A percentile compares a stretch with the other conserved stretches of the same genome.
phyloP scores from a whole-genome alignment of 2,888 invertebrate species.

The Anagyrus pseudococci region DNA sequence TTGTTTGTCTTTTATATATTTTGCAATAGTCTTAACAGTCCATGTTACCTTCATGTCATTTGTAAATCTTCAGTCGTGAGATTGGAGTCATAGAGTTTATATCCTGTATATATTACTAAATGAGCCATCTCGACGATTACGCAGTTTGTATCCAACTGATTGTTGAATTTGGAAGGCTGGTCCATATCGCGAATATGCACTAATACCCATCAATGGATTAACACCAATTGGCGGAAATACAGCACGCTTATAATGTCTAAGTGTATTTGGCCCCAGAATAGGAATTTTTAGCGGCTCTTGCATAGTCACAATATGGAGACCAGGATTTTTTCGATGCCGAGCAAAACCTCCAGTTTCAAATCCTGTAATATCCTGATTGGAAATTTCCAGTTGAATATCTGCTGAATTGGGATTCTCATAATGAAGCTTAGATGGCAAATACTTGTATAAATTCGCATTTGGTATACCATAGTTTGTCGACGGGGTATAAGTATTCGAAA shows the following conservation, averaged over 20 bases:
- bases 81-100: conserved; percentile 5
- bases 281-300: conserved; percentile 30
- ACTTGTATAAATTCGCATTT: not conserved
- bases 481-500: not conserved
- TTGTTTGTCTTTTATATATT: no score
- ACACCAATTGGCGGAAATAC: conserved; percentile 1
- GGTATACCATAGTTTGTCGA: not conserved
- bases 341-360: conserved; percentile 14
- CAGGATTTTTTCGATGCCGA: not conserved
- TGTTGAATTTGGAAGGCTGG: conserved; percentile 20
- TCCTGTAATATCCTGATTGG: conserved; percentile 26
- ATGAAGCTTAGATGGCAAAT: not conserved
- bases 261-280: conserved; percentile 2
- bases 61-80: conserved; percentile 12
- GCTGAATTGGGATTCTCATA: not conserved
- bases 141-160: conserved; percentile 25
- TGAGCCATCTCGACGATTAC: conserved; percentile 8
- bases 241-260: not conserved
- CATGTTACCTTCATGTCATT: conserved; percentile 24
- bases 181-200: conserved; percentile 10
- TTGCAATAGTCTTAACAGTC: conserved; percentile 19
- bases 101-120: conserved; percentile 4
- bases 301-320: conserved; percentile 20
- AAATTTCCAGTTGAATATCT: conserved; percentile 30
- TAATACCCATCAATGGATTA: conserved; percentile 5